Conservation (phyloP, 2,888 invertebrate genomes). For the Nyleta sp. region DNA sequence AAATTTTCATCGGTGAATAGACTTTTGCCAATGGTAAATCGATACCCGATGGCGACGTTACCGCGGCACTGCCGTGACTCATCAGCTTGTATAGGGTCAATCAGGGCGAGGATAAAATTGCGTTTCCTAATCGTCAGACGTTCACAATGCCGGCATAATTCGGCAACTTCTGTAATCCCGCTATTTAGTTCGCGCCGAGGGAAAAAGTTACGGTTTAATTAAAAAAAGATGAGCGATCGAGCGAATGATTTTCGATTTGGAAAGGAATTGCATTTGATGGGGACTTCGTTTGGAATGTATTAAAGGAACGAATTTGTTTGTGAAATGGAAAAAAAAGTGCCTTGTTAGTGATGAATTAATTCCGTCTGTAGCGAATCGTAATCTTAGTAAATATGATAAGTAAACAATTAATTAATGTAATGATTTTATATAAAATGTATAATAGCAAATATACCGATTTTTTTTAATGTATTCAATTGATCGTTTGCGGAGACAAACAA, state of each 20-base stretch:
- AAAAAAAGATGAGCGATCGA: conserved; percentile 7
- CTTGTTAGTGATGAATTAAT: too few relatives aligned
- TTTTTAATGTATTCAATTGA: too few relatives aligned
- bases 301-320: not conserved
- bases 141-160: conserved; percentile 35
- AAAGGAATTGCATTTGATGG: not conserved
- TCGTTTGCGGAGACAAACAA: not conserved
- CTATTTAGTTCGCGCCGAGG: conserved; percentile 22
- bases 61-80: conserved; percentile 40
- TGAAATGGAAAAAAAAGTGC: too few relatives aligned
- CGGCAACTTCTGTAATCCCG: conserved; percentile 26
- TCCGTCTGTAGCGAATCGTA: too few relatives aligned
- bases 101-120: conserved; percentile 39
- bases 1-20: conserved; percentile 49
- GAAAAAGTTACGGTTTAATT: conserved; percentile 26
- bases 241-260: conserved; percentile 14
- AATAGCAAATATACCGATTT: too few relatives aligned
- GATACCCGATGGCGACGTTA: conserved; percentile 44
- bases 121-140: conserved; percentile 33
- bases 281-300: not conserved
- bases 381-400: too few relatives aligned
- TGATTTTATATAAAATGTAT: too few relatives aligned
- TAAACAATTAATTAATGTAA: too few relatives aligned
- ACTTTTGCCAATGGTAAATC: conserved; percentile 49
- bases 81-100: conserved; percentile 47